Evolutionary conservation across 2,797 vertebrate species (phyloP), one percentile per base, ranked within the genome.

Genomic region (Distichodus sexfasciatus): DNA sequence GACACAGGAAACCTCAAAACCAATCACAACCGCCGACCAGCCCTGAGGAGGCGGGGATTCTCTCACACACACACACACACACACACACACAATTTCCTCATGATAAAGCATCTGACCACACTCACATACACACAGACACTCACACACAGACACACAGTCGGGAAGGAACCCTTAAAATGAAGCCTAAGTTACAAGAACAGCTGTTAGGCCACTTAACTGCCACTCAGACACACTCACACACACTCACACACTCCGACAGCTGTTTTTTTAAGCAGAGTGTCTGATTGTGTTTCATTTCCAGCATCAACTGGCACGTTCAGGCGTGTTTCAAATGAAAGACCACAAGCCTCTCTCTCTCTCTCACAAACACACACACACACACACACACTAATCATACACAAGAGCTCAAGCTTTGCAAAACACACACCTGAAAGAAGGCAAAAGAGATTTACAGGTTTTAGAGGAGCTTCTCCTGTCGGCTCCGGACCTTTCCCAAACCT

Each of bases 1-100:
- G n/a, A 40, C 60, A 57, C 43, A 75, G 76, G 76, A 73, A 78
- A 73, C 50, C 21, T 55, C 57, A 68, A 66, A 78, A 69, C 61
- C 66, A 51, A 66, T n/a, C n/a, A n/a, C n/a, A n/a, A n/a, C n/a
- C n/a, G n/a, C 54, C 61, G 59, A 62, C 35, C 58, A 72, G 17
- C 1, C 33, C 12, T n/a, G n/a, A 57, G 28, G 24, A 29, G 76
- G 76, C 9, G 48, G 61, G 60, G 33, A 43, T 9, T 54, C 51
- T 23, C 23, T n/a, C n/a, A n/a, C n/a, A n/a, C n/a, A n/a, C n/a
- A n/a, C n/a, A n/a, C n/a, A n/a, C n/a, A n/a, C n/a, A n/a, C n/a
- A n/a, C n/a, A 26, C 12, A 61, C 29, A 29, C 72, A 78, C 72
- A 60, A 72, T 69, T 75, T 74, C 72, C 68, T 47, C 33, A 50